Evolutionary conservation across 2,888 invertebrate genomes (phyloP).

Genomic region (Psylliodes chrysocephalus): DNA sequence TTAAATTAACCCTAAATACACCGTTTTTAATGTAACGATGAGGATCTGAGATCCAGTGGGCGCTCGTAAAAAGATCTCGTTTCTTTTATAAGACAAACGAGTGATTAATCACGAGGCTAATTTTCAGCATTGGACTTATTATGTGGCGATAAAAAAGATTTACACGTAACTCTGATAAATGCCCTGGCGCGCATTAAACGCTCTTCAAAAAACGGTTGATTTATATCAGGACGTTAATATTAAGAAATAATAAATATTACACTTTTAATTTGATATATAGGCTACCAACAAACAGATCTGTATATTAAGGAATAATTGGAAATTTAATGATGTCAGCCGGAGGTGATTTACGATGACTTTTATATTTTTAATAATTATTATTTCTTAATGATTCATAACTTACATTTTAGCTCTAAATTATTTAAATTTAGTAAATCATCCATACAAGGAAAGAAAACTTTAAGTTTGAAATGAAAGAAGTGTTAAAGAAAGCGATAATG

Average conservation of each 20-base stretch:
- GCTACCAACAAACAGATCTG: constrained; percentile 30
- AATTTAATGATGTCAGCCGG: constrained; percentile 30
- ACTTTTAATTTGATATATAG: constrained; percentile 39
- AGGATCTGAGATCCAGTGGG: too few species aligned
- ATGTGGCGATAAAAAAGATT: constrained; percentile 15
- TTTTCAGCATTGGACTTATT: constrained; percentile 15
- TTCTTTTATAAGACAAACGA: not conserved
- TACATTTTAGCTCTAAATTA: too few species aligned
- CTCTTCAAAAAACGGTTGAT: constrained; percentile 24
- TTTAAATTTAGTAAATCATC: too few species aligned
- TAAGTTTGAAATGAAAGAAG: too few species aligned
- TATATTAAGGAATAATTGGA: constrained; percentile 34
- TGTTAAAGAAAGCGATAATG: too few species aligned
- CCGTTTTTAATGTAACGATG: too few species aligned
- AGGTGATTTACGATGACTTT: constrained; percentile 21
- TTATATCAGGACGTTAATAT: constrained; percentile 31
- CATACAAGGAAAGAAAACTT: too few species aligned
- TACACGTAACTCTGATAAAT: constrained; percentile 16
- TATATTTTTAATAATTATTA: constrained; percentile 31
- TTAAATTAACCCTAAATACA: too few species aligned
- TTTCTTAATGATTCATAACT: constrained; percentile 24
- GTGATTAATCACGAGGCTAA: not conserved
- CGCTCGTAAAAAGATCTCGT: too few species aligned
- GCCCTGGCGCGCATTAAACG: constrained; percentile 28
- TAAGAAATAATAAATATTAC: constrained; percentile 37